Base-by-base conservation (phyloP, 2,888 invertebrate genomes). In the Muscina levida region DNA sequence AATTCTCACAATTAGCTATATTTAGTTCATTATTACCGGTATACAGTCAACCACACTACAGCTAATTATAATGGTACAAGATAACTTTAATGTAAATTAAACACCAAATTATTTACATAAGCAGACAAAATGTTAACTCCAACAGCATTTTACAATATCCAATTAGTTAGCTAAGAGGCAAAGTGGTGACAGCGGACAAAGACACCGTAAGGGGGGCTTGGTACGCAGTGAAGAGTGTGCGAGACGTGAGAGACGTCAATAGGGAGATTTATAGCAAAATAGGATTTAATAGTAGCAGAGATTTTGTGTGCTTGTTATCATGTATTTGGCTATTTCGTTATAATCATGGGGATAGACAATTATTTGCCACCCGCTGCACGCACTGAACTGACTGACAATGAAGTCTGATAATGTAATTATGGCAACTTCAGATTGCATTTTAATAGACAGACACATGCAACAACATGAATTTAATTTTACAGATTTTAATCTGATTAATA, bases 401-500 rank as follows among this genome's bases (percentile, higher is more conserved):
- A 13, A 53, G 24, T 24, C 24, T 53, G 31, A 3, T 31, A 53
- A 53, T 53, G 53, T 13, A 53, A 24, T 53, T 53, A 53, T 53
- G 53, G 24, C 53, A 22, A 53, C 24, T 44, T 31, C 44, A 13
- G 44, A 13, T 44, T 53, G 53, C 53, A 53, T 53, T 13, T 22
- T 17, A 22, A 53, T 4, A 37, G 48, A n/a, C 51, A 53, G 53
- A 22, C 24, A 53, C 24, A 53, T 53, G 53, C 53, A 80, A 83
- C 53, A 80, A 83, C 82, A 83, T 83, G 82, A 82, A 83, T 84
- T 82, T 84, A 84, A 84, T 84, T 82, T 75, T 74, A 66, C 71
- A 59, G 77, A 24, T 72, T 73, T 77, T 83, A 83, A 83, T 84
- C 82, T 82, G 82, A 83, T 84, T 83, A 84, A 77, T 78, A 72